phyloP scores from a whole-genome alignment of 2,888 invertebrate genomes.

The Agrochola circellaris region DNA sequence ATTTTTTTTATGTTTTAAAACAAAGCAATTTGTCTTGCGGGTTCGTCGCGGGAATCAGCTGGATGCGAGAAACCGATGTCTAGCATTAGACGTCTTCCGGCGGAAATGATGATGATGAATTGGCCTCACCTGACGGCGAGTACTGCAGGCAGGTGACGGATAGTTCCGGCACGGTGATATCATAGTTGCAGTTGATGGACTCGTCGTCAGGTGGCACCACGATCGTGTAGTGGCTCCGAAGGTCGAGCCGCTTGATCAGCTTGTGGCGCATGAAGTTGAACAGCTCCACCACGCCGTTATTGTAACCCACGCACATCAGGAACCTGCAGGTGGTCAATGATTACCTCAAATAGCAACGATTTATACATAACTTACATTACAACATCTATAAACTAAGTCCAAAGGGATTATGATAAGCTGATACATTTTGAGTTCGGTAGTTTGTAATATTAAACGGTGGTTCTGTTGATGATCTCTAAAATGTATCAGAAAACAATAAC shows the following conservation, averaged over 20 bases:
- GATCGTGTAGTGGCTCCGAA: slow-evolving; percentile 78
- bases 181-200: slow-evolving; percentile 77
- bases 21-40: background rate
- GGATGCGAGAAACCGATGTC: background rate
- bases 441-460: background rate
- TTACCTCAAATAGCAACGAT: slow-evolving; percentile 2
- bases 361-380: background rate
- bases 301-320: slow-evolving; percentile 86
- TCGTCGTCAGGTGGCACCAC: slow-evolving; percentile 80
- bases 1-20: background rate
- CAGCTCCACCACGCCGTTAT: slow-evolving; percentile 85
- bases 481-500: background rate
- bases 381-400: background rate
- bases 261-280: slow-evolving; percentile 84
- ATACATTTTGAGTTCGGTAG: background rate
- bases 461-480: background rate
- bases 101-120: background rate
- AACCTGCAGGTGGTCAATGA: slow-evolving; percentile 74
- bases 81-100: background rate
- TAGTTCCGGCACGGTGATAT: slow-evolving; percentile 76
- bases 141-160: slow-evolving; percentile 88
- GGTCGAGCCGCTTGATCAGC: slow-evolving; percentile 74
- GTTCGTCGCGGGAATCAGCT: background rate
- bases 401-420: background rate
- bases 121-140: slow-evolving; percentile 89